phyloP scores from a whole-genome alignment of 2,888 invertebrate species.

The Diaphora mendica region DNA sequence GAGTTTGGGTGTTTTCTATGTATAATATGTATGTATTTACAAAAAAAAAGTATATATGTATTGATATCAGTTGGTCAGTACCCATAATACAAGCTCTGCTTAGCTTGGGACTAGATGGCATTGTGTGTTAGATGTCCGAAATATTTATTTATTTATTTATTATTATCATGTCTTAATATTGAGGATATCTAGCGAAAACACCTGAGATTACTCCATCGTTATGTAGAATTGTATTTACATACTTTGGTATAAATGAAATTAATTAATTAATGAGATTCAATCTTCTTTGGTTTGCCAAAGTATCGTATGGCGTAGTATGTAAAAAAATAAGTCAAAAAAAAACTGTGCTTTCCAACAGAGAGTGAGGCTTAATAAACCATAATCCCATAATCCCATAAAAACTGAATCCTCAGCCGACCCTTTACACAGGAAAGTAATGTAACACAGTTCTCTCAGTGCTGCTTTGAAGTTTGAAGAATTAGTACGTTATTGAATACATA shows the following conservation, averaged over 20 bases:
- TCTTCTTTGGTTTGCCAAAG: too few species aligned
- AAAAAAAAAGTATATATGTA: too few species aligned
- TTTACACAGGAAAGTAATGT: background rate
- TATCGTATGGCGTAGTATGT: background rate
- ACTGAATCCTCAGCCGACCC: background rate
- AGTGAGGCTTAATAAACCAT: background rate
- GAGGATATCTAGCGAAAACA: too few species aligned
- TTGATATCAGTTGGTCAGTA: too few species aligned
- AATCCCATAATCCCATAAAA: conserved; percentile 1
- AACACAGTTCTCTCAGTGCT: background rate
- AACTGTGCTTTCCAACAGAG: background rate
- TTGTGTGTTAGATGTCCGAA: too few species aligned
- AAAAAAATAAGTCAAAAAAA: background rate
- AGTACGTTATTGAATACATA: background rate
- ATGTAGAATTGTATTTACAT: background rate
- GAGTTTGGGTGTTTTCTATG: too few species aligned
- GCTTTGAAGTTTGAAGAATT: background rate
- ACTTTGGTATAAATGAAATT: too few species aligned
- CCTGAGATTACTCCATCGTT: background rate
- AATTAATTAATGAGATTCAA: too few species aligned
- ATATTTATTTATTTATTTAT: too few species aligned
- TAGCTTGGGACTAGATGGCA: too few species aligned
- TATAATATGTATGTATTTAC: too few species aligned
- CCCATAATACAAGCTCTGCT: too few species aligned
- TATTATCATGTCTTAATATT: background rate